Evolutionary conservation across 92 coral and sea anemone species (phyloP).

Genomic region (Bergia puertoricense): DNA sequence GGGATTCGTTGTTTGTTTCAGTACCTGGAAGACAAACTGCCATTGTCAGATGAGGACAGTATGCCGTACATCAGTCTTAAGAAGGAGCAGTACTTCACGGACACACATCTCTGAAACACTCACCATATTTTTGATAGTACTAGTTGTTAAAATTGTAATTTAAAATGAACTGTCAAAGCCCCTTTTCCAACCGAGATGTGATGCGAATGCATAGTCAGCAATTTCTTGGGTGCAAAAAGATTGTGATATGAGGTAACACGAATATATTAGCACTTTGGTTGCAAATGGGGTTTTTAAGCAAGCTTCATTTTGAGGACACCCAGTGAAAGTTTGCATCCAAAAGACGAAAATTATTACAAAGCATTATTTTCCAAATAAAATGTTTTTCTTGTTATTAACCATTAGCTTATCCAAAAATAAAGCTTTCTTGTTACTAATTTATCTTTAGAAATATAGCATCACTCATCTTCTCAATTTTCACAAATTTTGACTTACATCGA

Average conservation of each 20-base stretch:
- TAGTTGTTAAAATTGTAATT: too few species aligned
- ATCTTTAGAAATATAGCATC: neutral
- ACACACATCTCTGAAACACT: constrained; percentile 64
- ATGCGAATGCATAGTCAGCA: neutral
- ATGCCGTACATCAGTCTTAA: constrained; percentile 71
- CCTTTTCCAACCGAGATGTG: neutral
- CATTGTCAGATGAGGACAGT: constrained; percentile 77
- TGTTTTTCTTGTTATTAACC: too few species aligned
- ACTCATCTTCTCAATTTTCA: too few species aligned
- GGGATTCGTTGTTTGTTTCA: constrained; percentile 36
- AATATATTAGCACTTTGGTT: neutral
- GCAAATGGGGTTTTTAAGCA: neutral
- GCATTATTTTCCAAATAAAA: neutral
- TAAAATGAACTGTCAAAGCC: too few species aligned
- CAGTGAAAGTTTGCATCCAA: neutral
- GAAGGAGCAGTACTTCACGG: constrained; percentile 79
- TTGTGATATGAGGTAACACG: neutral
- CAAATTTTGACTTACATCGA: too few species aligned
- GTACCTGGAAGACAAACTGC: constrained; percentile 73
- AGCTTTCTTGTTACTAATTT: too few species aligned
- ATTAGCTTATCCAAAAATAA: too few species aligned
- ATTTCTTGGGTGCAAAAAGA: neutral
- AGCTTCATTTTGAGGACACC: neutral
- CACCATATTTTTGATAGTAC: neutral
- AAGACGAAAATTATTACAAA: neutral